Evolutionary conservation across 1,140 invertebrate species (phyloP).

Genomic region (Papilio dardanus): DNA sequence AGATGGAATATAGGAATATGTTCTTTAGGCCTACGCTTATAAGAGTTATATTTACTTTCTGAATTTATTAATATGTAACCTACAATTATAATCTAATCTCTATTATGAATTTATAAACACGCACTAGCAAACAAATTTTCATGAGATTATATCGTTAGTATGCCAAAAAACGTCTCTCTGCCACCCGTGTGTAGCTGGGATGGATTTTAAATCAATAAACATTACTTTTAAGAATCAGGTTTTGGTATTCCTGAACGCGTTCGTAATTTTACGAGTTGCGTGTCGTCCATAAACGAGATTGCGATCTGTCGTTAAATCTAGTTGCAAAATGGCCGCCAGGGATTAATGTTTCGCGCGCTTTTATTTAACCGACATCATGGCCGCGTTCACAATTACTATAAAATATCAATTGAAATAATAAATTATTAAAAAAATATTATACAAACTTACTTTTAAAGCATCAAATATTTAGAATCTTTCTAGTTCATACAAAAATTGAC

Average conservation of each 20-base stretch:
- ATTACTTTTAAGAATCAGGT: not conserved
- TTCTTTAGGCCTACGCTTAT: no score
- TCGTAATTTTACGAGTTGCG: constrained; percentile 24
- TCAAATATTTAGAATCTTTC: not conserved
- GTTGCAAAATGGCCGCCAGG: constrained; percentile 21
- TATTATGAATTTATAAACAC: no score
- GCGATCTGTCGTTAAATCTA: constrained; percentile 32
- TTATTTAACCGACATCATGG: not conserved
- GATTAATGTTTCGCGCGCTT: constrained; percentile 30
- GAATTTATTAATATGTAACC: no score
- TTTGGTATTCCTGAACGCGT: constrained; percentile 31
- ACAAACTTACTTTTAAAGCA: no score
- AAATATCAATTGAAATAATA: not conserved
- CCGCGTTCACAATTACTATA: not conserved
- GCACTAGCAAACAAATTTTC: no score
- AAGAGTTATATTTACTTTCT: no score
- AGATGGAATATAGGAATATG: no score
- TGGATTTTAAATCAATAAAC: not conserved
- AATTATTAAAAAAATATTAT: not conserved
- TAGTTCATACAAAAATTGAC: not conserved
- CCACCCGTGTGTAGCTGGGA: not conserved
- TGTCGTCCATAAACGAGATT: constrained; percentile 30
- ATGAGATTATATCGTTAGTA: no score
- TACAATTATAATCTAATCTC: no score
- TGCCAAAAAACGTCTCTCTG: no score